Base-by-base conservation (phyloP, 1,140 invertebrate genomes). In the Macrobrachium nipponense region DNA sequence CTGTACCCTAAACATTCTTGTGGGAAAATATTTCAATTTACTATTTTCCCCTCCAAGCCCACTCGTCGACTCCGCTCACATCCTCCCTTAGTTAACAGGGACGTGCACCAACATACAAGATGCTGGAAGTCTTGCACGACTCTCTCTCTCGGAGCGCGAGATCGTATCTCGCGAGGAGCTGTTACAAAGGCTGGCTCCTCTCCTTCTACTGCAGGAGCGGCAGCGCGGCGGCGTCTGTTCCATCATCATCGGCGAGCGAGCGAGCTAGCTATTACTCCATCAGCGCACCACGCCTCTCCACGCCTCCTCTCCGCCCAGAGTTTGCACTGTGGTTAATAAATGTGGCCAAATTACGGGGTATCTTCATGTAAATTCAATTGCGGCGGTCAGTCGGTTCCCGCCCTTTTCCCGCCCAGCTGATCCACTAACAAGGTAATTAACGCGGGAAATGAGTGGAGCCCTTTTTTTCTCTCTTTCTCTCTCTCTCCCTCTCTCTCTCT, bases 321-420 rank as follows among this genome's bases (percentile, higher is more conserved):
- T 85, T 85, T 85, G 83, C 83, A 85, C 83, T 58, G 15, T 15
- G 61, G 43, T 58, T 85, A 85, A 85, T 79, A 61, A 79, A 79
- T 85, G 75, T 79, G 76, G 60, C 66, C 66, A 85, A 85, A 85
- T 79, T 85, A 72, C 58, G 23, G 64, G 64, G 76, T 58, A 61
- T 85, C 75, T 43, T 72, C 76, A 80, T 85, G 83, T 85, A 85
- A 72, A 85, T 85, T 85, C 76, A 85, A 85, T 85, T 85, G 83
- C 68, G 66, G 36, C 18, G 76, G 83, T 85, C 83, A 79, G 62
- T 61, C 6, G 43, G 75, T n/a, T 12, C 58, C 70, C 83, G 83
- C 83, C 83, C 59, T 72, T 61, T 6, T 62, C 20, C 76, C 75
- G 83, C 83, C 76, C 81, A 14, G 17, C 17, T n/a, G 72, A 12